Base-by-base conservation (phyloP, 2,888 invertebrate species). In the Heliothis peltigera region DNA sequence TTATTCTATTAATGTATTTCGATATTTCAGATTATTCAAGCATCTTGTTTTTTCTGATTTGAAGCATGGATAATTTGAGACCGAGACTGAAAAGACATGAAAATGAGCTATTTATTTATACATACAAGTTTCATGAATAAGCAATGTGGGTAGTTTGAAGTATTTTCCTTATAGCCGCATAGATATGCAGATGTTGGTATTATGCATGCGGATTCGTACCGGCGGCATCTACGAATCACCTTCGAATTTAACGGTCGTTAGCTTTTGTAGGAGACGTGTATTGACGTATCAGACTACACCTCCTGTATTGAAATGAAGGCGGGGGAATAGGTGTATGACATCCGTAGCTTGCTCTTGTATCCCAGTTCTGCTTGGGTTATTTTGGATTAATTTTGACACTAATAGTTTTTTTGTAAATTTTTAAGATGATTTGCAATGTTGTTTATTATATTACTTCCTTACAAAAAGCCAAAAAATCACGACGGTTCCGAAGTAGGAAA, bases 171-270 rank as follows among this genome's bases (percentile, higher is more conserved):
- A 59, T 51, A 47, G 60, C 28, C 28, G 39, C 55, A 66, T 77
- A 70, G 46, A 62, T 59, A 67, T 67, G 64, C 58, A 70, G 64
- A 70, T 71, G 54, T 44, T 44, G 42, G 68, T 57, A 84, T 89
- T 87, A 85, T 84, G 79, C 79, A 87, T 87, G 82, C 76, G 74
- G 83, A 82, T 80, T 81, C 77, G 74, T 80, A 64, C 68, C 63
- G 49, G 63, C 56, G 68, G 21, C 73, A 89, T 90, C 80, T 84
- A 75, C 87, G 89, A 87, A 87, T 91, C 90, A 91, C 91, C 92
- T 91, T 91, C 89, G 84, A 69, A 84, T 83, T 81, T 77, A 61
- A 63, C 79, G 87, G 85, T 84, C 84, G 79, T 69, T 71, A 59
- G 77, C 85, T 47, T 56, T 28, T 54, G 56, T 32, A 17, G 12